Evolutionary conservation across 2,888 invertebrate genomes (phyloP).

Genomic region (Phengaris arion): DNA sequence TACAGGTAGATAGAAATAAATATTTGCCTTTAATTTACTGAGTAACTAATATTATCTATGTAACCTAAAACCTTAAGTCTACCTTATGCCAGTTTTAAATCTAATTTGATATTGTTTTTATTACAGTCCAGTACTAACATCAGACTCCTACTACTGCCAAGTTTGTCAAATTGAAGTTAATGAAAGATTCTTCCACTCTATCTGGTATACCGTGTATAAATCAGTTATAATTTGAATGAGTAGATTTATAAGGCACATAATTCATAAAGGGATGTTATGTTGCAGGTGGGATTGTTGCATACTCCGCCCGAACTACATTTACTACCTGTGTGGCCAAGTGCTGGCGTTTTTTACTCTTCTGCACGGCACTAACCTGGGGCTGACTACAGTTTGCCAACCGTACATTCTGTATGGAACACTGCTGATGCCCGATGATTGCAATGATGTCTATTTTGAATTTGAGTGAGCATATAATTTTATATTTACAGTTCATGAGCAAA

Average conservation of each 20-base stretch:
- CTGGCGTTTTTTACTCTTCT: constrained; percentile 83
- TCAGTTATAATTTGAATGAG: neutral
- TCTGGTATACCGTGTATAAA: constrained; percentile 79
- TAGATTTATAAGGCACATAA: neutral
- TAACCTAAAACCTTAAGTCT: neutral
- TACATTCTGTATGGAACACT: constrained; percentile 83
- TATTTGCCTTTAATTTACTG: neutral
- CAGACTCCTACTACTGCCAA: constrained; percentile 89
- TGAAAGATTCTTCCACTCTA: constrained; percentile 88
- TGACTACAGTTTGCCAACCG: constrained; percentile 93
- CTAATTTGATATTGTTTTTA: constrained; percentile 14
- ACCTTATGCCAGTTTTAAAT: neutral
- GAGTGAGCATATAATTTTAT: constrained; percentile 77
- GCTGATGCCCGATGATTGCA: constrained; percentile 90
- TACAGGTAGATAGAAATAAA: constrained; percentile 59
- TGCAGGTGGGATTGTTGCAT: constrained; percentile 91
- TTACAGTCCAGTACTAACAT: constrained; percentile 76
- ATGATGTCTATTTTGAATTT: constrained; percentile 88
- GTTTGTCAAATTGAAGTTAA: constrained; percentile 90
- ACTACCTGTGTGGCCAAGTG: constrained; percentile 84
- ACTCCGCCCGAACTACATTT: constrained; percentile 87
- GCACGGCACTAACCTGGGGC: constrained; percentile 88
- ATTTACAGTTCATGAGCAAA: neutral
- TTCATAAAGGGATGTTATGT: constrained; percentile 34
- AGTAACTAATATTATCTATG: too few relatives aligned